Conservation (phyloP, 2,797 vertebrate genomes). For the Ceyx erithaca region DNA sequence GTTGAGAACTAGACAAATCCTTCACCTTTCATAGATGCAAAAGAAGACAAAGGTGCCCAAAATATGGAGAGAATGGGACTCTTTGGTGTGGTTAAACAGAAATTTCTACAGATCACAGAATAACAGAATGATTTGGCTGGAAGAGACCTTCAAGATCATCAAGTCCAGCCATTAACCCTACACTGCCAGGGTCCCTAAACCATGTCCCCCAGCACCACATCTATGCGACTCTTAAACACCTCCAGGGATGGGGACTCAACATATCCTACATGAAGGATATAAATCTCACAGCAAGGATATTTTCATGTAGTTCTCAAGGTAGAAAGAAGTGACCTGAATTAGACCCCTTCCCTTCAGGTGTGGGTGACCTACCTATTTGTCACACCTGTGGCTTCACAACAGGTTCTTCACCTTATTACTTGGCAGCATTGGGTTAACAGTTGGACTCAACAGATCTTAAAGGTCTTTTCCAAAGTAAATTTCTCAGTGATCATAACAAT, state of each 20-base stretch:
- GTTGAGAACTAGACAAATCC: neutral
- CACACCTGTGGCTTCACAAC: neutral
- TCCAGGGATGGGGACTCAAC: no score
- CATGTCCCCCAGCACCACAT: no score
- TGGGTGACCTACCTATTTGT: neutral
- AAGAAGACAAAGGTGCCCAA: neutral
- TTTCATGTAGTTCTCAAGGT: neutral
- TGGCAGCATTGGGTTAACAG: neutral
- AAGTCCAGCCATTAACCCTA: no score
- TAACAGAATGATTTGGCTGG: no score
- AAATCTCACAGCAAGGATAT: neutral
- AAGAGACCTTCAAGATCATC: no score
- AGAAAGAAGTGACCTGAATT: neutral
- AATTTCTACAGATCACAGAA: neutral
- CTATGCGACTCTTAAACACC: no score
- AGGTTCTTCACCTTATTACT: neutral
- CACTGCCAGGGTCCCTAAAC: no score
- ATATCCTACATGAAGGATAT: neutral
- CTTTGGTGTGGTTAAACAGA: conserved; percentile 31
- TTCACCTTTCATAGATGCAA: neutral
- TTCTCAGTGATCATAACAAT: neutral
- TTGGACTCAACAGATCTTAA: neutral
- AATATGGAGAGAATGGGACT: neutral
- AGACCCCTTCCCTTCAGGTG: neutral
- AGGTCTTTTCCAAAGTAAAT: neutral